Percentiles rank a stretch among this genome's conserved stretches.
Conservation (phyloP, 2,113 vertebrate species). For the Ardeotis arabs region DNA sequence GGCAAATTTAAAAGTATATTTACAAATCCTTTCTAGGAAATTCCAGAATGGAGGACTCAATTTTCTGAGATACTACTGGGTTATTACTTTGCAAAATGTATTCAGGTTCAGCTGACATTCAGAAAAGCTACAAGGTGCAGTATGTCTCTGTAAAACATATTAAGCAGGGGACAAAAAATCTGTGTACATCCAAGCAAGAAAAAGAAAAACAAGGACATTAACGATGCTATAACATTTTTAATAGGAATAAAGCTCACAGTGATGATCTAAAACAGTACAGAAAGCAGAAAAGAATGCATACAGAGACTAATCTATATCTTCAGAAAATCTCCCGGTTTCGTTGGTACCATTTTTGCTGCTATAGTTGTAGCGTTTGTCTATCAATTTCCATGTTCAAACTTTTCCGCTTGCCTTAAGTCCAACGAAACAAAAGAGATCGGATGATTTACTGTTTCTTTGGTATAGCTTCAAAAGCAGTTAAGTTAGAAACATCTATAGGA, state of each 20-base stretch:
- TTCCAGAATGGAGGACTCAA: fast-evolving
- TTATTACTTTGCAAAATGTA: neutral
- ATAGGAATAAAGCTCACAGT: neutral
- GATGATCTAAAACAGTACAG: neutral
- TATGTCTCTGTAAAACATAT: fast-evolving
- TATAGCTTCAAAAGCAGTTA: neutral
- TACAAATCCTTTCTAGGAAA: neutral
- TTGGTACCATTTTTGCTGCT: neutral
- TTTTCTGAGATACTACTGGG: neutral
- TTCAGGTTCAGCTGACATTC: neutral
- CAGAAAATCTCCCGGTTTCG: neutral
- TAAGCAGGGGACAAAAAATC: neutral
- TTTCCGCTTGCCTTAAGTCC: neutral
- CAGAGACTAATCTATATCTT: neutral
- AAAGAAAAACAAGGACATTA: neutral
- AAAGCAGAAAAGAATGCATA: neutral
- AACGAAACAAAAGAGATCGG: neutral
- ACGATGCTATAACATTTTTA: constrained; percentile 1
- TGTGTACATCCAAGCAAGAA: neutral
- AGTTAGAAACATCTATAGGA: neutral
- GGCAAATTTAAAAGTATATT: neutral
- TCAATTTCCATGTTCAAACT: neutral
- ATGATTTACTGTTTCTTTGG: neutral
- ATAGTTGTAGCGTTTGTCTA: neutral
- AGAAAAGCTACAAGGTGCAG: neutral